Conservation (phyloP, 23 tunicate genomes). For the Trididemnum miniatum region DNA sequence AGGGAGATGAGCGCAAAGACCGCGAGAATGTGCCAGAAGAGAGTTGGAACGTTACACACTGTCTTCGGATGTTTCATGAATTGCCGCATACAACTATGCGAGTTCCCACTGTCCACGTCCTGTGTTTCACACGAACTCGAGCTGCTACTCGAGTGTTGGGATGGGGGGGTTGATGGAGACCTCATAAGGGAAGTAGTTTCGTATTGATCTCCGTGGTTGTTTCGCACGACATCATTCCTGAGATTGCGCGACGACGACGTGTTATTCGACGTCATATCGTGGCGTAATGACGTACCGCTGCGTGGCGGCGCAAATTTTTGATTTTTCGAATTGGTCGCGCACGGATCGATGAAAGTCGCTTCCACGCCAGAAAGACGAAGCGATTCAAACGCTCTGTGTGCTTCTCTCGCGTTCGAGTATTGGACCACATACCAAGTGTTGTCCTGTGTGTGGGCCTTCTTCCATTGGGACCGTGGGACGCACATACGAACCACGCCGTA, state of each 20-base stretch:
- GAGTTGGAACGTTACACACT: conserved; percentile 48
- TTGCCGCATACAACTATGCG: conserved; percentile 48
- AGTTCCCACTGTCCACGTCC: background rate
- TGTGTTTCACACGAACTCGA: background rate
- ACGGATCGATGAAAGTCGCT: conserved; percentile 14
- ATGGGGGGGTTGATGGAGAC: background rate
- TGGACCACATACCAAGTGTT: conserved; percentile 28
- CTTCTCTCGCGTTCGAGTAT: conserved; percentile 49
- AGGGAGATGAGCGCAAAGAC: conserved; percentile 37
- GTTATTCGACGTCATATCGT: background rate
- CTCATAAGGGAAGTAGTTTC: background rate
- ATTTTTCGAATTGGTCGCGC: conserved; percentile 1
- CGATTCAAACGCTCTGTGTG: conserved; percentile 34
- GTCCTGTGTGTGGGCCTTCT: background rate
- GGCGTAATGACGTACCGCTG: background rate
- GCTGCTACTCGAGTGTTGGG: background rate
- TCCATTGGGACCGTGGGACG: background rate
- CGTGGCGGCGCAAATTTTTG: too few relatives aligned
- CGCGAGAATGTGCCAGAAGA: conserved; percentile 72
- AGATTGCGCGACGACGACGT: background rate
- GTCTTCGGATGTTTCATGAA: conserved; percentile 72
- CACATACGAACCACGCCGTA: conserved; percentile 61
- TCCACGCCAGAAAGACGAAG: conserved; percentile 36
- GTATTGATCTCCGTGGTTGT: background rate
- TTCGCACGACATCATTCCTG: background rate